Percentiles rank a stretch among this genome's conserved stretches.
These are phyloP conservation scores for Cathartes aura DNA, from an alignment of 2,113 vertebrate species.

Conservation along the genomic window DNA sequence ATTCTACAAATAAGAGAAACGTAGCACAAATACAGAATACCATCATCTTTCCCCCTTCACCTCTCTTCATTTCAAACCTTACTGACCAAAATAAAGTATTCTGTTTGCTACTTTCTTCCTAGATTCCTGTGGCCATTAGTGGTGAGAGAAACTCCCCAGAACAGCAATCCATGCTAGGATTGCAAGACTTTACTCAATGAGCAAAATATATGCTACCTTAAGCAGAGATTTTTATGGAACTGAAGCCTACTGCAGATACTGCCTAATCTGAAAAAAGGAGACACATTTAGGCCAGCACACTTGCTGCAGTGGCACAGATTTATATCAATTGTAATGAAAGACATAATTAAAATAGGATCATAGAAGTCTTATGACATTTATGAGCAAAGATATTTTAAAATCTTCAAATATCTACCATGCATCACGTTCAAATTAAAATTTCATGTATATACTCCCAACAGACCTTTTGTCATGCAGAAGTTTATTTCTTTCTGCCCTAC, in stretches of 20 bases:
- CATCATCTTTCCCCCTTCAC: not conserved
- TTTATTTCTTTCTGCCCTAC: conserved; percentile 72
- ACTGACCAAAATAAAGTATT: not conserved
- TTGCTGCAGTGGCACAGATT: conserved; percentile 52
- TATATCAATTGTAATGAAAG: conserved; percentile 59
- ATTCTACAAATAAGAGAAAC: not conserved
- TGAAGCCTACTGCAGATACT: conserved; percentile 1
- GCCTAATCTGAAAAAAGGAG: conserved; percentile 53
- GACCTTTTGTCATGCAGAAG: conserved; percentile 75
- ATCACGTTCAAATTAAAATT: conserved; percentile 79
- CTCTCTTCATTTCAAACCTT: not conserved
- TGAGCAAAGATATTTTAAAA: conserved; percentile 69
- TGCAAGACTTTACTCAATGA: not conserved
- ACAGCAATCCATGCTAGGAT: not conserved
- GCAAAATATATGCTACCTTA: not conserved
- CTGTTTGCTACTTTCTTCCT: not conserved
- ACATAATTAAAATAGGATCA: conserved; percentile 63
- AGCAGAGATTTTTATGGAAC: conserved; percentile 23
- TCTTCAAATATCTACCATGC: conserved; percentile 65
- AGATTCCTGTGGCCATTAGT: not conserved
- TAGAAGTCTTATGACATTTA: conserved; percentile 63
- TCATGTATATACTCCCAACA: conserved; percentile 72
- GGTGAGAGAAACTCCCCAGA: not conserved
- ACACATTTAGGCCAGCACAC: conserved; percentile 43
- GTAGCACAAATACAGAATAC: not conserved